These are phyloP conservation scores for Lasiurus borealis DNA, from an alignment of 2,113 vertebrate genomes.

Conservation along the genomic window DNA sequence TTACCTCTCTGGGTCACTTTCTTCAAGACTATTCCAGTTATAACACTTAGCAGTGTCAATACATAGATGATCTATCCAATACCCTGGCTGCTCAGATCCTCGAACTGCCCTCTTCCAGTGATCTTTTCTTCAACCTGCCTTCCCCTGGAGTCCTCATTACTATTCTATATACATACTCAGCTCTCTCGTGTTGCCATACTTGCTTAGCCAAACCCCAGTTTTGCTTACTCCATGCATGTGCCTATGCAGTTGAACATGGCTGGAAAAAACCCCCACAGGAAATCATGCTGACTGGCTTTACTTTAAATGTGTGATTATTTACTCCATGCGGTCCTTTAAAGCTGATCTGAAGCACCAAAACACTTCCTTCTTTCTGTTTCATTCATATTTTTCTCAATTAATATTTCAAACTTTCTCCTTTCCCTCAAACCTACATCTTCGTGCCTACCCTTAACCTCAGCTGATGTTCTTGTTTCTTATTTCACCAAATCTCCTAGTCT, in stretches of 20 bases:
- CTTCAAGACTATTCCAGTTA: neutral
- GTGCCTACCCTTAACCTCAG: neutral
- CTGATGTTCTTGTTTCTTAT: neutral
- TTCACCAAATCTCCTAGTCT: neutral
- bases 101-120: neutral
- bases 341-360: neutral
- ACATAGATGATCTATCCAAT: neutral
- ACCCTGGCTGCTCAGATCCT: neutral
- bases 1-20: neutral
- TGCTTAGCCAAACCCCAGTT: neutral
- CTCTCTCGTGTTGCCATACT: neutral
- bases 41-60: neutral
- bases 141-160: neutral
- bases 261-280: neutral
- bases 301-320: neutral
- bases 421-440: neutral
- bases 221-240: fast-evolving
- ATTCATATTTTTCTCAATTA: neutral
- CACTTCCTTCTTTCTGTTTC: neutral
- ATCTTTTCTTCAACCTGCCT: neutral
- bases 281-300: neutral
- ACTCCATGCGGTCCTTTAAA: neutral
- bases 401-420: neutral
- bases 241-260: neutral
- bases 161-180: fast-evolving